phyloP scores from a whole-genome alignment of 2,797 vertebrate genomes.

The Hippoglossus hippoglossus region DNA sequence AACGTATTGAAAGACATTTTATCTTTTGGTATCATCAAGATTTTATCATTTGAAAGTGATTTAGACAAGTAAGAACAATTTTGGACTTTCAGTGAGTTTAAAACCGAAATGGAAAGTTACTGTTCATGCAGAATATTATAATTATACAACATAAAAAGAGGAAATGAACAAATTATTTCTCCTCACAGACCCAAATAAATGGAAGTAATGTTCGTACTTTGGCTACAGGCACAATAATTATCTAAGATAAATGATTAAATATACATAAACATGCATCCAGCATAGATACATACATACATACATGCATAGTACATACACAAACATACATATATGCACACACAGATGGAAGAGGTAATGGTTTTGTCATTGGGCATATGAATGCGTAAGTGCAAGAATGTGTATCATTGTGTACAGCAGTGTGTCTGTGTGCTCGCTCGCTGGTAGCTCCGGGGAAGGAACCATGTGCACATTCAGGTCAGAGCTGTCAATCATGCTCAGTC shows the following conservation, averaged over 20 bases:
- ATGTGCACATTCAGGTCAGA: constrained; percentile 81
- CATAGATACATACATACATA: background rate
- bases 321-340: constrained; percentile 11
- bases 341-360: constrained; percentile 41
- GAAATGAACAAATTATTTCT: background rate
- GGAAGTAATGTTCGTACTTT: background rate
- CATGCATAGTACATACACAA: background rate
- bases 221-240: background rate
- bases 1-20: no score
- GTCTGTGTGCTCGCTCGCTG: constrained; percentile 34
- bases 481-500: constrained; percentile 81
- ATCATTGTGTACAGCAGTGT: constrained; percentile 28
- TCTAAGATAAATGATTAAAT: background rate
- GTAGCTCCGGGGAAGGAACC: constrained; percentile 67
- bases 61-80: background rate
- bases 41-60: background rate
- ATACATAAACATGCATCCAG: background rate
- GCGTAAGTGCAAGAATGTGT: constrained; percentile 37
- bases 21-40: no score
- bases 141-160: background rate
- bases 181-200: background rate
- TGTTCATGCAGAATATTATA: background rate
- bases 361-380: constrained; percentile 49
- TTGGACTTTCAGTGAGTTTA: background rate
- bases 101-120: background rate